Evolutionary conservation across 2,888 invertebrate species (phyloP).

Genomic region (Eupithecia pulchellata): DNA sequence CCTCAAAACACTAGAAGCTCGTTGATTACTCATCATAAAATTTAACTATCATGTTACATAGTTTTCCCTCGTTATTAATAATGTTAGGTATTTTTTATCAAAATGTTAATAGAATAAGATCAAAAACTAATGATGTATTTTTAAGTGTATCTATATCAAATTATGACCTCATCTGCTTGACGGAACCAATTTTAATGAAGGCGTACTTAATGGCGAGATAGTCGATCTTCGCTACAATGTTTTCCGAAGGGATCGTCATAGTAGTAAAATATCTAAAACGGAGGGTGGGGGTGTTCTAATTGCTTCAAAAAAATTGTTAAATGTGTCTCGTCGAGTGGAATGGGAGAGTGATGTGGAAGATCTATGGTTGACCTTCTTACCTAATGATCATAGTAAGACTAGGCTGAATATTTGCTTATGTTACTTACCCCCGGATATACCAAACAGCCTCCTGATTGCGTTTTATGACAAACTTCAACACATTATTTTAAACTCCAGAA

Average conservation of each 20-base stretch:
- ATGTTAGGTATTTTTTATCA: conserved; percentile 1
- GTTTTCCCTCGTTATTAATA: neutral
- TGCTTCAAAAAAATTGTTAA: neutral
- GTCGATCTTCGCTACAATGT: neutral
- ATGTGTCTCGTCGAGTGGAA: neutral
- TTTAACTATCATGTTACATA: neutral
- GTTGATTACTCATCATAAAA: neutral
- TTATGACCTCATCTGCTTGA: too few species aligned
- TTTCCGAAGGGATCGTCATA: neutral
- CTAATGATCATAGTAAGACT: neutral
- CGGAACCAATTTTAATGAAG: too few species aligned
- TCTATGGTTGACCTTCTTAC: neutral
- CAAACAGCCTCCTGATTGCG: neutral
- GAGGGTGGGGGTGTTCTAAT: neutral
- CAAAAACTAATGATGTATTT: too few species aligned
- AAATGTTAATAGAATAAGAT: too few species aligned
- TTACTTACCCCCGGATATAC: neutral
- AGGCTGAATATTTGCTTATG: neutral
- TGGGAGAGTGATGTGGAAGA: neutral
- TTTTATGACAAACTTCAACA: neutral
- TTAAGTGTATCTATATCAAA: too few species aligned
- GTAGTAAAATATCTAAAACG: neutral
- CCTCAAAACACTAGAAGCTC: neutral
- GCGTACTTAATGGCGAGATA: neutral
- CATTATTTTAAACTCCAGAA: neutral